Conservation (phyloP, 2,888 invertebrate species). For the Eupsilia transversa region DNA sequence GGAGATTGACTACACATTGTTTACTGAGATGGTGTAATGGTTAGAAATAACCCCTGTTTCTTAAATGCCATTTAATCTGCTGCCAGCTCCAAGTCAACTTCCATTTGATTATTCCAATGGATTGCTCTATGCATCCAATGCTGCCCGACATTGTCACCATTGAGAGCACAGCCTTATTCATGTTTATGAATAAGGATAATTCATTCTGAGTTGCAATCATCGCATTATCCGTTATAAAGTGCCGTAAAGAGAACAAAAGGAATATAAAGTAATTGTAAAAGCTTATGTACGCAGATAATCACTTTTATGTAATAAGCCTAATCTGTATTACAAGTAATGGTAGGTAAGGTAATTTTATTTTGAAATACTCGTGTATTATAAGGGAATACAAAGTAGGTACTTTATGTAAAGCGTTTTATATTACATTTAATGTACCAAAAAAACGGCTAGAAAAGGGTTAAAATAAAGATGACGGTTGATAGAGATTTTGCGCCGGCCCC, state of each 20-base stretch:
- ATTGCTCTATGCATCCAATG: not conserved
- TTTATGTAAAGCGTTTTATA: constrained; percentile 21
- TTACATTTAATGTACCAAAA: not conserved
- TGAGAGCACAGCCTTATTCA: constrained; percentile 1
- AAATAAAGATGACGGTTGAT: not conserved
- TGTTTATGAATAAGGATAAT: constrained; percentile 47
- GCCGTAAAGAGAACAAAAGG: constrained; percentile 54
- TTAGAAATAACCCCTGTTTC: not conserved
- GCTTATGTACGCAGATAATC: constrained; percentile 46
- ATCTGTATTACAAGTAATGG: constrained; percentile 26
- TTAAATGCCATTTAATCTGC: not conserved
- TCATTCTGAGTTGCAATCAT: constrained; percentile 48
- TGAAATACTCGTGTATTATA: constrained; percentile 16
- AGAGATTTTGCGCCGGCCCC: not conserved
- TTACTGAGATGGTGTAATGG: not conserved
- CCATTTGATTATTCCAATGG: constrained; percentile 2
- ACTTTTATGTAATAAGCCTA: constrained; percentile 38
- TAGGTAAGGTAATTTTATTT: constrained; percentile 35
- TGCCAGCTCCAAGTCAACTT: not conserved
- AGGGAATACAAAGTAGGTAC: constrained; percentile 35
- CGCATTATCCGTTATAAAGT: constrained; percentile 44
- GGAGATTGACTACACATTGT: not conserved
- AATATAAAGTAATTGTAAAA: constrained; percentile 48
- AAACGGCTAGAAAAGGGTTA: not conserved
- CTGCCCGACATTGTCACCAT: not conserved